phyloP scores from a whole-genome alignment of 2,113 vertebrate species.

The Hippocampus comes region DNA sequence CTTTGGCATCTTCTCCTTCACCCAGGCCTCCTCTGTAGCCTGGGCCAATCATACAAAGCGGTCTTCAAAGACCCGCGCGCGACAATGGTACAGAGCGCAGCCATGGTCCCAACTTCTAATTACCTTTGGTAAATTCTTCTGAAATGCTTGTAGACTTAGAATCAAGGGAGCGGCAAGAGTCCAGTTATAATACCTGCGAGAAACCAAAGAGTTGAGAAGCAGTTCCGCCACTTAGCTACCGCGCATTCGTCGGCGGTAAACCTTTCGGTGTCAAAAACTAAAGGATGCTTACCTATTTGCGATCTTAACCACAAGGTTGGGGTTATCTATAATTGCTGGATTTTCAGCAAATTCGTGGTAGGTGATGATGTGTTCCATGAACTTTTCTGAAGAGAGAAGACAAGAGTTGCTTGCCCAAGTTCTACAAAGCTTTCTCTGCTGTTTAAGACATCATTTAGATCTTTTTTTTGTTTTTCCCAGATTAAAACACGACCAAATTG shows the following conservation, averaged over 20 bases:
- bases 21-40: constrained; percentile 94
- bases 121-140: constrained; percentile 97
- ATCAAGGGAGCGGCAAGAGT: constrained; percentile 93
- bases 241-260: background rate
- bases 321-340: constrained; percentile 96
- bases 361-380: constrained; percentile 94
- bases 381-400: constrained; percentile 80
- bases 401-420: constrained; percentile 14
- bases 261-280: background rate
- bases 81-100: background rate
- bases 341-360: constrained; percentile 96
- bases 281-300: constrained; percentile 72
- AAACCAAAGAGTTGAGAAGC: background rate
- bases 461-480: too few species aligned
- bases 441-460: background rate
- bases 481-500: too few species aligned
- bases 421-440: background rate
- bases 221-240: background rate
- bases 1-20: constrained; percentile 98
- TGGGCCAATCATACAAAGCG: constrained; percentile 42
- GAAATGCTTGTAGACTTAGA: constrained; percentile 94
- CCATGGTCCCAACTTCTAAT: background rate
- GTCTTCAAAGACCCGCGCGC: background rate
- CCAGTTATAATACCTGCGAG: constrained; percentile 95
- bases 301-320: constrained; percentile 92